Percentiles rank a stretch among this genome's conserved stretches.
phyloP scores from a whole-genome alignment of 2,797 vertebrate genomes.

The Galaxias olidus region DNA sequence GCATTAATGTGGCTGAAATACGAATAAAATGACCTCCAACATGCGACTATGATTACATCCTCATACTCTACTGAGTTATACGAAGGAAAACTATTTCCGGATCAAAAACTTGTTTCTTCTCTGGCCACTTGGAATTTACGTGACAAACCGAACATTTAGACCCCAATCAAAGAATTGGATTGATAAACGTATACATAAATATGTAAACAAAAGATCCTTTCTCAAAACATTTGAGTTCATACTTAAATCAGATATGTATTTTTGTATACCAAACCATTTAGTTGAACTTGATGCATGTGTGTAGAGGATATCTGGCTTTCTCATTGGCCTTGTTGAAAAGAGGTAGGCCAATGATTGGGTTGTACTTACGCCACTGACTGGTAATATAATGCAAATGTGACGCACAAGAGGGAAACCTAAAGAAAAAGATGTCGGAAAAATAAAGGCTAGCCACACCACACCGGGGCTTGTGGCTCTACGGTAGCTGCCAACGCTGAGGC shows the following conservation, averaged over 20 bases:
- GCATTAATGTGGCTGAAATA: too few relatives aligned
- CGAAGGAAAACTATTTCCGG: too few relatives aligned
- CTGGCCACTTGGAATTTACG: too few relatives aligned
- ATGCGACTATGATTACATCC: too few relatives aligned
- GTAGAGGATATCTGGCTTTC: conserved; percentile 49
- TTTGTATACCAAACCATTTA: neutral
- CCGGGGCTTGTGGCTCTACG: conserved; percentile 64
- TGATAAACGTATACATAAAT: too few relatives aligned
- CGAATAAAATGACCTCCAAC: too few relatives aligned
- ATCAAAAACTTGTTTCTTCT: too few relatives aligned
- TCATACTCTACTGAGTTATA: too few relatives aligned
- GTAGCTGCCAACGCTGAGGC: conserved; percentile 68
- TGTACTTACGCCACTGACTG: conserved; percentile 64
- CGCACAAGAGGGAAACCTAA: conserved; percentile 69
- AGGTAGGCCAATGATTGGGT: conserved; percentile 48
- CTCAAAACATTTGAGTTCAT: neutral
- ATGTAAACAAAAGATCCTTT: too few relatives aligned
- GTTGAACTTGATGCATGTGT: conserved; percentile 15
- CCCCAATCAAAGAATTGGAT: too few relatives aligned
- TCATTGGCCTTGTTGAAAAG: conserved; percentile 54
- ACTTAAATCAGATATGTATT: neutral
- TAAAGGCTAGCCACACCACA: conserved; percentile 58
- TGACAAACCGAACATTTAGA: too few relatives aligned
- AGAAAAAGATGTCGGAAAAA: conserved; percentile 76
- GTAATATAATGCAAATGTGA: conserved; percentile 76